Percentiles rank a stretch among this genome's conserved stretches.
phyloP scores from a whole-genome alignment of 1,140 invertebrate genomes.

The Macrocentrus cingulum region DNA sequence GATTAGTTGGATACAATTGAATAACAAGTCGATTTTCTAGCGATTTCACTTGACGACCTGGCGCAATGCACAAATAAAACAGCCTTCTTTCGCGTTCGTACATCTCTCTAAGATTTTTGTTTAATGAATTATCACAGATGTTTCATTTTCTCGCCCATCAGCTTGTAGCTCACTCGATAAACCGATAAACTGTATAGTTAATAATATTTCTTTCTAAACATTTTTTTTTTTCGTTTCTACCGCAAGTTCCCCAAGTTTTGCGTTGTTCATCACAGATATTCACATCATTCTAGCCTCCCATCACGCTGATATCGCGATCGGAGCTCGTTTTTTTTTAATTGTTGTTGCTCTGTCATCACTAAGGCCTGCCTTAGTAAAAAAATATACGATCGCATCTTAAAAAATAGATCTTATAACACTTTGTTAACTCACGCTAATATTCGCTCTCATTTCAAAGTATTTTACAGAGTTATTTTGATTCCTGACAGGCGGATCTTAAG shows the following conservation, averaged over 20 bases:
- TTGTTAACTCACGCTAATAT: conserved; percentile 34
- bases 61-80: conserved; percentile 30
- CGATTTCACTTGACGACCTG: conserved; percentile 24
- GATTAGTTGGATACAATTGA: conserved; percentile 30
- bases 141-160: conserved; percentile 44
- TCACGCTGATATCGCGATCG: conserved; percentile 1
- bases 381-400: conserved; percentile 59
- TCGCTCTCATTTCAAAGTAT: conserved; percentile 30
- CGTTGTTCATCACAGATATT: conserved; percentile 26
- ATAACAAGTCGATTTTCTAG: conserved; percentile 14
- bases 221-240: too few relatives aligned
- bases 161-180: conserved; percentile 39
- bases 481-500: conserved; percentile 28
- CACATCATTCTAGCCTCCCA: conserved; percentile 4
- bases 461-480: conserved; percentile 31
- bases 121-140: conserved; percentile 55
- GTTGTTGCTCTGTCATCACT: conserved; percentile 36
- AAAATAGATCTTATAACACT: conserved; percentile 59
- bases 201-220: background rate
- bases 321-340: too few relatives aligned
- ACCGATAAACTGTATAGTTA: conserved; percentile 17
- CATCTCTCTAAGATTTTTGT: conserved; percentile 45
- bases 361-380: conserved; percentile 60
- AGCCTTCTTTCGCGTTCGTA: conserved; percentile 34
- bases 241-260: conserved; percentile 1